Percentiles rank a stretch among this genome's conserved stretches.
phyloP scores from a whole-genome alignment of 2,797 vertebrate genomes.

The Darevskia nairensis region DNA sequence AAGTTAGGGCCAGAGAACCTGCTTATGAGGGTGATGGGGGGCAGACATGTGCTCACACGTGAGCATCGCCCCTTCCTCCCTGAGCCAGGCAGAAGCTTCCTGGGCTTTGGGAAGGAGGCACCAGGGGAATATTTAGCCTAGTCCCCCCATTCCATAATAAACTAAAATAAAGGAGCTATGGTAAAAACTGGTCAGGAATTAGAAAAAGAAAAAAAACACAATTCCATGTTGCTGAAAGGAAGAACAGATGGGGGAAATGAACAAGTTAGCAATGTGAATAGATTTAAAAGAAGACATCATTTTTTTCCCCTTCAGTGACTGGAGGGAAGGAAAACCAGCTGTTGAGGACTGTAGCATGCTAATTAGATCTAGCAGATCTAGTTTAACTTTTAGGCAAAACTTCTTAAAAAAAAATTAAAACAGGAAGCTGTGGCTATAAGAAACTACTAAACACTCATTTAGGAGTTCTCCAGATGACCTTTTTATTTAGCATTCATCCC shows the following conservation, averaged over 20 bases:
- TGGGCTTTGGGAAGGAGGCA: no score
- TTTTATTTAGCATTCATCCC: no score
- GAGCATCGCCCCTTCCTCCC: no score
- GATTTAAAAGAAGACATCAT: conserved; percentile 40
- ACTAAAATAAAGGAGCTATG: neutral
- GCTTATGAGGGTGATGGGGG: no score
- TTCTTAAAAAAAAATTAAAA: conserved; percentile 1
- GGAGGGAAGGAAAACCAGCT: conserved; percentile 49
- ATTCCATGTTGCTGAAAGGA: conserved; percentile 28
- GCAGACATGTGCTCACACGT: no score
- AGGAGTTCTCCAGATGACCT: no score
- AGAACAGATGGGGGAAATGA: conserved; percentile 32
- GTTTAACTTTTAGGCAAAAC: neutral
- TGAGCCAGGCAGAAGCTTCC: no score
- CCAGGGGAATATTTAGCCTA: no score
- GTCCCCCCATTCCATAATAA: neutral
- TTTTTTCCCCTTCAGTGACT: conserved; percentile 30
- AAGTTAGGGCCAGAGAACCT: no score
- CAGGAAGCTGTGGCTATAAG: neutral
- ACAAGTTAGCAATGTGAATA: conserved; percentile 41
- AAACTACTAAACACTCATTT: neutral
- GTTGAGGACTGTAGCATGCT: conserved; percentile 31
- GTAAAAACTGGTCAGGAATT: neutral
- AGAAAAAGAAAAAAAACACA: neutral
- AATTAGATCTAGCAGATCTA: conserved; percentile 5